Evolutionary conservation across 1,140 invertebrate genomes (phyloP), one percentile per base, ranked within the genome.

Genomic region (Drosophila bocki): DNA sequence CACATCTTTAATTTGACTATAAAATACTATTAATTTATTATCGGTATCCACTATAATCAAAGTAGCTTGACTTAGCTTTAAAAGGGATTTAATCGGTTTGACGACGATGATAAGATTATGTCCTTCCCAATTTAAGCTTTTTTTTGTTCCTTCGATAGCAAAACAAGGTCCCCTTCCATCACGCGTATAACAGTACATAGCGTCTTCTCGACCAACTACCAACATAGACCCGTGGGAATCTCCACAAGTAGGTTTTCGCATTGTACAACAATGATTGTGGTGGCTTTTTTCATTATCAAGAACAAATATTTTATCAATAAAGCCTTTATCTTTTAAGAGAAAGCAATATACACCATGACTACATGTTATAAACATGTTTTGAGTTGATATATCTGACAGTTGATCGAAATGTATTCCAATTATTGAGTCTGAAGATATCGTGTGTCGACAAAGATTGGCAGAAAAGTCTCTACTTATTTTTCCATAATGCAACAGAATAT

Each of bases 151-250:
- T 37, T 72, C 64, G 37, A 90, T 82, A 7, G 78, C 85, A 76
- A 77, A 85, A 17, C 85, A 90, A 12, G 83, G 75, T 15, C 88
- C 87, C 7, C 78, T 47, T 11, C 80, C 80, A 63, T 91, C 80
- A 0, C 56, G 41, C 4, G 78, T 91, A 42, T 84, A 91, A 53
- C 87, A 87, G 56, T 83, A 90, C 19, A 90, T 68, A 13, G 85
- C 85, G 51, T 90, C 82, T 62, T 75, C 67, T 41, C 71, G 67
- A 11, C 78, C 86, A n/a, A 82, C 86, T 33, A 80, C 64, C 15
- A 90, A 65, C 53, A 82, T 60, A 0, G 75, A 47, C 7, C 60
- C 62, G 9, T 68, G 17, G 17, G 3, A 35, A n/a, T 67, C 19
- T n/a, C 19, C 12, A 15, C 32, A n/a, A 17, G 8, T 19, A 17